A percentile compares a stretch with the other conserved stretches of the same genome.
phyloP scores from a whole-genome alignment of 2,888 invertebrate species.

The Dasysyrphus tricinctus region DNA sequence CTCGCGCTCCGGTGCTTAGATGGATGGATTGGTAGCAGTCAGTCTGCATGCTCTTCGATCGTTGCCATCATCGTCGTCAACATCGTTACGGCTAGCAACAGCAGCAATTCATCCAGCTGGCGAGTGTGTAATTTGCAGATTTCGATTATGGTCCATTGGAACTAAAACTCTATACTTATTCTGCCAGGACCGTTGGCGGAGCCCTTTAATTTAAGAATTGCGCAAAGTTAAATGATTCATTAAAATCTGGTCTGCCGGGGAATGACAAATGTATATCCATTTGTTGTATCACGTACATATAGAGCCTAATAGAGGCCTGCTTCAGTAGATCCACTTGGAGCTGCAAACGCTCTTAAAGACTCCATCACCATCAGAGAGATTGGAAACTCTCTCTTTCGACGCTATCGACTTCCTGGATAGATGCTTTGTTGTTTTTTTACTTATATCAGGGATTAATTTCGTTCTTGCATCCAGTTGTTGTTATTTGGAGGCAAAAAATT shows the following conservation, averaged over 20 bases:
- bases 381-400: constrained; percentile 3
- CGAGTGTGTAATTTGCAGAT: constrained; percentile 69
- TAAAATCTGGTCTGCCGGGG: constrained; percentile 46
- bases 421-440: constrained; percentile 4
- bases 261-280: constrained; percentile 46
- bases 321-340: neutral
- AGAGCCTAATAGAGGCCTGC: constrained; percentile 1
- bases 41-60: constrained; percentile 33
- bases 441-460: constrained; percentile 40
- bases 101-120: constrained; percentile 54
- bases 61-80: constrained; percentile 18
- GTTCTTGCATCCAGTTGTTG: constrained; percentile 12
- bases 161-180: constrained; percentile 69
- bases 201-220: constrained; percentile 73
- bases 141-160: constrained; percentile 72
- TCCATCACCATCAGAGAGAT: neutral
- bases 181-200: constrained; percentile 54
- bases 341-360: neutral
- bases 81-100: neutral
- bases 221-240: constrained; percentile 73
- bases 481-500: constrained; percentile 22
- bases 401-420: constrained; percentile 69
- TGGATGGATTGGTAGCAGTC: constrained; percentile 62
- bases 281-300: constrained; percentile 40
- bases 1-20: constrained; percentile 54